phyloP scores from a whole-genome alignment of 2,888 invertebrate species.

The Epirrita christyi region DNA sequence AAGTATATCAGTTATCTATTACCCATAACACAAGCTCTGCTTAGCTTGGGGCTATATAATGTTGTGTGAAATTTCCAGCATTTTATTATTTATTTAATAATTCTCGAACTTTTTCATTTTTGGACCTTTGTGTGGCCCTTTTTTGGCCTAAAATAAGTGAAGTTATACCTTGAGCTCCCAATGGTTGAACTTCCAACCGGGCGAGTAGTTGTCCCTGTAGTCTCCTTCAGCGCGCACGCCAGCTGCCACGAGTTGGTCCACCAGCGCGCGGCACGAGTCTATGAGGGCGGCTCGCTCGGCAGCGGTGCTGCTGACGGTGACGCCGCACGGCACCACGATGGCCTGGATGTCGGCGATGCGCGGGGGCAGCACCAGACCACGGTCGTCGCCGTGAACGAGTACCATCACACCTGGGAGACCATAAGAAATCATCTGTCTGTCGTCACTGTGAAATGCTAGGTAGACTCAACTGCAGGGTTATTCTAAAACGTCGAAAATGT shows the following conservation, averaged over 20 bases:
- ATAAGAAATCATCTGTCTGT: background rate
- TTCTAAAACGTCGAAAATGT: too few relatives aligned
- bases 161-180: constrained; percentile 93
- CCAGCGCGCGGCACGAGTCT: constrained; percentile 88
- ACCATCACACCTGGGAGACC: constrained; percentile 89
- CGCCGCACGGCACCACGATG: constrained; percentile 97
- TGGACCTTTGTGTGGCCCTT: too few relatives aligned
- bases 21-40: too few relatives aligned
- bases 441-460: too few relatives aligned
- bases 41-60: too few relatives aligned
- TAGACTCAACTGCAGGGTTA: too few relatives aligned
- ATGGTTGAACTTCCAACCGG: constrained; percentile 99
- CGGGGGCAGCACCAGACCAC: constrained; percentile 98
- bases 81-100: too few relatives aligned
- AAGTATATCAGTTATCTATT: too few relatives aligned
- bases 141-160: too few relatives aligned
- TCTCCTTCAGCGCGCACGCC: constrained; percentile 93
- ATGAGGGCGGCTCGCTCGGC: constrained; percentile 89
- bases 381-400: constrained; percentile 98
- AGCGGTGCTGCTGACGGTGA: constrained; percentile 92
- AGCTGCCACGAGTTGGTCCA: constrained; percentile 84
- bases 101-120: too few relatives aligned
- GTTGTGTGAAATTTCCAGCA: too few relatives aligned
- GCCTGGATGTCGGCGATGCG: constrained; percentile 94
- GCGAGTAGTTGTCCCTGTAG: constrained; percentile 97